These are phyloP conservation scores for Microcebus murinus DNA, from an alignment of 2,113 vertebrate genomes.

Conservation along the genomic window DNA sequence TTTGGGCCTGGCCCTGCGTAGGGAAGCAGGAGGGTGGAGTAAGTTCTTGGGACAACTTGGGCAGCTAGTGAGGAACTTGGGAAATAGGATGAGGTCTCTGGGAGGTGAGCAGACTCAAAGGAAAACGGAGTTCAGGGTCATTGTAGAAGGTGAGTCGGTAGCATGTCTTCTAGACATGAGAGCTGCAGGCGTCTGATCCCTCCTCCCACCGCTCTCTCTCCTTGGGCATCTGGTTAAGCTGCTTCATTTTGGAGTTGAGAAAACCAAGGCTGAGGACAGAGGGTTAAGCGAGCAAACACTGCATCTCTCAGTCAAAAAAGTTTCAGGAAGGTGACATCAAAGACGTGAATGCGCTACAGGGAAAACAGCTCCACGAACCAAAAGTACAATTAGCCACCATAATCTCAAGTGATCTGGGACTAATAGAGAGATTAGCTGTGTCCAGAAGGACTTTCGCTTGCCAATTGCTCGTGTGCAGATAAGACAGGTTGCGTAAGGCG, in stretches of 20 bases:
- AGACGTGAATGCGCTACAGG: neutral
- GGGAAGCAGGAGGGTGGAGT: accelerated
- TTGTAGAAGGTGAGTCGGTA: neutral
- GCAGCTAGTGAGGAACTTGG: neutral
- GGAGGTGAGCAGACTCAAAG: neutral
- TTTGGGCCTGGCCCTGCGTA: neutral
- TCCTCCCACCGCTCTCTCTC: neutral
- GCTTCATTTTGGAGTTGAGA: neutral
- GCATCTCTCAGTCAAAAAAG: neutral
- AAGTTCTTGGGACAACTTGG: neutral
- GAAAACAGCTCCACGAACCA: neutral
- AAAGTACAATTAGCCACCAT: constrained; percentile 7
- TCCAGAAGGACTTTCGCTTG: neutral
- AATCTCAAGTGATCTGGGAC: neutral
- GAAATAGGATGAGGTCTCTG: neutral
- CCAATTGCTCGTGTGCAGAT: neutral
- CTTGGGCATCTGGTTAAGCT: neutral
- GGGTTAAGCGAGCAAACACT: neutral
- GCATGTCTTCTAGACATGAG: neutral
- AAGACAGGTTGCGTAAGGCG: neutral
- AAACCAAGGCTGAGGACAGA: neutral
- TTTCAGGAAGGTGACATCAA: constrained; percentile 47
- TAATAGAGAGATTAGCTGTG: neutral
- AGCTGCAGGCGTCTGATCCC: neutral
- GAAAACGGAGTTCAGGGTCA: neutral